Base-by-base conservation (phyloP, 2,888 invertebrate species). In the Latrodectus elegans region DNA sequence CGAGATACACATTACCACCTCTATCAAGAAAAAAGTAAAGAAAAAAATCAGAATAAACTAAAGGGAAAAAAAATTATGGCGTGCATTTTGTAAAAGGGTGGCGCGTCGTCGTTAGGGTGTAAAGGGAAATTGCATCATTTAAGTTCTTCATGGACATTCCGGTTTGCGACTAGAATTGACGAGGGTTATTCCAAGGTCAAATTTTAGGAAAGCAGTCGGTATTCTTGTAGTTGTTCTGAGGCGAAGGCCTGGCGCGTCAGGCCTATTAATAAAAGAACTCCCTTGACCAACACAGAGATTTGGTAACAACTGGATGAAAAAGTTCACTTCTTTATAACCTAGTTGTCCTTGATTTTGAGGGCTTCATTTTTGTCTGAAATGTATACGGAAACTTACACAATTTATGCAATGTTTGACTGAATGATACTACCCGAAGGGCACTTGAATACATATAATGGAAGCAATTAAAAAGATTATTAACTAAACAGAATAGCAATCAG, bases 71-170 rank as follows among this genome's bases (percentile, higher is more conserved):
- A 60, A 10, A 15, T 11, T n/a, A 10, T 60, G 60, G 60, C 60
- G 60, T 60, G 60, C 60, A 15, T 60, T 60, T 60, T 60, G n/a
- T 60, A n/a, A 60, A 60, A 60, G 38, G 60, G 60, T 60, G 60
- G 60, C 60, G 60, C 14, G n/a, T 12, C n/a, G 60, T 60, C n/a
- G 60, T 60, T 60, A 60, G 60, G 60, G 60, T n/a, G 12, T 12
- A 60, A 60, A 60, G 60, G 60, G 60, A 60, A 60, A 60, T 60
- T 60, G 60, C 60, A 60, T 60, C 60, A 60, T 60, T 60, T 60
- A 60, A 60, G 60, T 60, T 60, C 60, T 60, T 60, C 60, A 60
- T 60, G 60, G 60, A n/a, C n/a, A 60, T 60, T 60, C 60, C 60
- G 60, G 60, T 60, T 60, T 60, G 60, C 14, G 60, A 12, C 60